phyloP scores from a whole-genome alignment of 2,888 invertebrate species.

The Rhabditoides inermis region DNA sequence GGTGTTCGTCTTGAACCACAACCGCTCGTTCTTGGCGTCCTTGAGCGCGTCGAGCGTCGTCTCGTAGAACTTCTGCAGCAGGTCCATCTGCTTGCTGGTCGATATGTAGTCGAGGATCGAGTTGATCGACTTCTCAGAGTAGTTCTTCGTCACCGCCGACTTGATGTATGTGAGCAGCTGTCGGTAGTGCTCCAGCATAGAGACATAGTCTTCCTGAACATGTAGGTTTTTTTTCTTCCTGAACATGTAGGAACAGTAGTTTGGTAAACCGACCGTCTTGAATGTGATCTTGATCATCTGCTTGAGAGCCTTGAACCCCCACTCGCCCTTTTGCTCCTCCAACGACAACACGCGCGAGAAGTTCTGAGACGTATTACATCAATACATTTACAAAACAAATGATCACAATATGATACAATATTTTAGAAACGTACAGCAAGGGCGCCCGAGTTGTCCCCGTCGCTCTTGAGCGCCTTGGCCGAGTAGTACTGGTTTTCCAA shows the following conservation, averaged over 20 bases:
- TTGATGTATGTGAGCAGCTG: conserved; percentile 94
- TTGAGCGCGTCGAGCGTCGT: conserved; percentile 60
- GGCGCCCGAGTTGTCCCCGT: conserved; percentile 67
- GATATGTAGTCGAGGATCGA: conserved; percentile 98
- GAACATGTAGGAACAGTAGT: not conserved
- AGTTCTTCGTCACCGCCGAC: conserved; percentile 95
- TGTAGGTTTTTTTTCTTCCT: not conserved
- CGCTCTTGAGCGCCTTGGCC: conserved; percentile 84
- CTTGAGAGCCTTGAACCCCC: conserved; percentile 98
- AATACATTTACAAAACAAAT: not conserved
- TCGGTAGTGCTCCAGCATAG: conserved; percentile 91
- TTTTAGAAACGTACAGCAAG: not conserved
- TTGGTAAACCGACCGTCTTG: conserved; percentile 67
- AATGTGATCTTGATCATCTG: conserved; percentile 99
- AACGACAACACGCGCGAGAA: too few species aligned
- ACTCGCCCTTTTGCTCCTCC: conserved; percentile 97
- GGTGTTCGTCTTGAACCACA: conserved; percentile 99
- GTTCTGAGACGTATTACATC: conserved; percentile 67
- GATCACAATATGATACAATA: not conserved
- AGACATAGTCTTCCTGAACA: conserved; percentile 74
- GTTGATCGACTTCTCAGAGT: conserved; percentile 98
- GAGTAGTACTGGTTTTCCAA: conserved; percentile 99
- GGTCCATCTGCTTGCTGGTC: conserved; percentile 92
- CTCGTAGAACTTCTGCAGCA: conserved; percentile 95
- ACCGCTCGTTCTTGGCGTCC: conserved; percentile 94